Percentiles rank a stretch among this genome's conserved stretches.
These are phyloP conservation scores for Sebastes iracundus DNA, from an alignment of 2,797 vertebrate species.

Conservation along the genomic window DNA sequence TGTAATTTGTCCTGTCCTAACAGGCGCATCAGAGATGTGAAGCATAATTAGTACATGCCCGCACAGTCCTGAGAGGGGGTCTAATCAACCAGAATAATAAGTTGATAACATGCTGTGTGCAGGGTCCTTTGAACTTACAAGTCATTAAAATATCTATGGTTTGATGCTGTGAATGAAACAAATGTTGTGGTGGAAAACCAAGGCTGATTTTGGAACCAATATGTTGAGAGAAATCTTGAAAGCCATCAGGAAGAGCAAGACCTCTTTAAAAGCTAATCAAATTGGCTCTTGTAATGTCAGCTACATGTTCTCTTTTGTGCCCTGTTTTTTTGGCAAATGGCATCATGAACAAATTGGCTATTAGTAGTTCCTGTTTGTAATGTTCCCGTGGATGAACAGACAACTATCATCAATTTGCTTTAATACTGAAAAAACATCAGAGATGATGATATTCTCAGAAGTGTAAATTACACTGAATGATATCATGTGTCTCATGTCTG, in stretches of 20 bases:
- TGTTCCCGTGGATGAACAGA: neutral
- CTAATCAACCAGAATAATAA: neutral
- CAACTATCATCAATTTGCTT: accelerated
- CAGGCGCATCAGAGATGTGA: neutral
- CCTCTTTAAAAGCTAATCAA: neutral
- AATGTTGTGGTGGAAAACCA: neutral
- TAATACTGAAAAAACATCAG: neutral
- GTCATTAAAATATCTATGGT: neutral
- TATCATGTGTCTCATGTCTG: neutral
- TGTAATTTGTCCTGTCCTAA: neutral
- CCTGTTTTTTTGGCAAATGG: neutral
- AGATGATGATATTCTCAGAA: neutral
- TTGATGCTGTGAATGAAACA: neutral
- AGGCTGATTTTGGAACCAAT: neutral
- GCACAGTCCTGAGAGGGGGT: neutral
- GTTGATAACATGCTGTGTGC: neutral
- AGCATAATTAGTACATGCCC: neutral
- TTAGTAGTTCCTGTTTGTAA: neutral
- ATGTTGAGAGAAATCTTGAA: neutral
- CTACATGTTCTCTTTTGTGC: neutral
- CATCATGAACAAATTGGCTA: neutral
- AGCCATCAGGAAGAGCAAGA: neutral
- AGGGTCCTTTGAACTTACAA: neutral
- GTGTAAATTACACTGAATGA: neutral
- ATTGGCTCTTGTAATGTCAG: neutral